Percentiles rank a stretch among this genome's conserved stretches.
These are phyloP conservation scores for Apodemia duryi DNA, from an alignment of 2,888 invertebrate species.

Conservation along the genomic window DNA sequence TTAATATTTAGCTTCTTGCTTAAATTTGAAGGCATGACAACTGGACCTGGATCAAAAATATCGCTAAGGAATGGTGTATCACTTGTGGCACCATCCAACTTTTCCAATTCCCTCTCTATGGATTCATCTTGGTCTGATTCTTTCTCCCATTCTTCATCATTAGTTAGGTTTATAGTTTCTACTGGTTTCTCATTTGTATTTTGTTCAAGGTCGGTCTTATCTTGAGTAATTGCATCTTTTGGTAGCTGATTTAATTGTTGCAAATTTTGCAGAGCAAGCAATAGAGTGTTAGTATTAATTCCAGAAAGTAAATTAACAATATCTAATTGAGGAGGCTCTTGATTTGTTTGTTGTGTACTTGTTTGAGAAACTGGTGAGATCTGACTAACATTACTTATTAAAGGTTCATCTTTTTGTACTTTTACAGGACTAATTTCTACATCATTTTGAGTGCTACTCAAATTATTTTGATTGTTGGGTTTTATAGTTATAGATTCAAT, in stretches of 20 bases:
- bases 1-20: conserved; percentile 55
- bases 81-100: conserved; percentile 56
- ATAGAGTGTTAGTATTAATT: conserved; percentile 62
- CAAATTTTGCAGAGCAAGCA: conserved; percentile 67
- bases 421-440: conserved; percentile 18
- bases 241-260: conserved; percentile 52
- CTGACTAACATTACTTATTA: conserved; percentile 9
- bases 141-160: conserved; percentile 69
- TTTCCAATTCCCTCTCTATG: conserved; percentile 60
- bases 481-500: conserved; percentile 58
- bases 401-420: conserved; percentile 13
- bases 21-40: conserved; percentile 47
- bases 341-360: conserved; percentile 21
- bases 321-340: conserved; percentile 42
- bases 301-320: conserved; percentile 55
- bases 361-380: conserved; percentile 12
- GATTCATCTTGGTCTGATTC: conserved; percentile 61
- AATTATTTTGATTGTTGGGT: conserved; percentile 31
- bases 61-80: conserved; percentile 72
- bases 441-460: conserved; percentile 13
- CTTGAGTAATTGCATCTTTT: conserved; percentile 30
- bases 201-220: conserved; percentile 16
- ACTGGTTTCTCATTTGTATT: conserved; percentile 28
- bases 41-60: conserved; percentile 70
- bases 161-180: conserved; percentile 66